Base-by-base conservation (phyloP, 2,113 vertebrate species). In the Pao palembangensis region DNA sequence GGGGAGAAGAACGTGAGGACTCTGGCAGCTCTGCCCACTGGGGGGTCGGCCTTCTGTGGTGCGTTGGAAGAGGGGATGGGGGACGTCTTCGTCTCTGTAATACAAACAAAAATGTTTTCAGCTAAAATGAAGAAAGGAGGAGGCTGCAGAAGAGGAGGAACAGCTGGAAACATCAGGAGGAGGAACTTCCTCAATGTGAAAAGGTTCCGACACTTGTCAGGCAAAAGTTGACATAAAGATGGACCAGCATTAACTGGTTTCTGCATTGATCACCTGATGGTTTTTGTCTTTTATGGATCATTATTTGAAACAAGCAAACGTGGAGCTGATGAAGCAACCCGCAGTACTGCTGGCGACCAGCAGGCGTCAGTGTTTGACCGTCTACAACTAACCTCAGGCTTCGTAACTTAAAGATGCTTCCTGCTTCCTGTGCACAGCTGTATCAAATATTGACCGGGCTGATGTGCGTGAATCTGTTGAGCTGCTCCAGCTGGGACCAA, bases 51-150 rank as follows among this genome's bases (percentile, higher is more conserved):
- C 72, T 83, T 80, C 38, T 81, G 85, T 52, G 87, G 85, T 19
- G 83, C 82, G 31, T 84, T 85, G 78, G 87, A 87, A 20, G 85
- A 85, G 2, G 85, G 85, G 5, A 86, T 82, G 66, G 87, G 84
- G 44, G 87, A 89, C 21, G 87, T 86, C 72, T 81, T 88, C 0
- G 82, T 83, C 62, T 89, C 85, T 85, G 75, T 6, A 55, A 50
- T 51, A 62, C 41, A 12, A 55, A 64, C 25, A 41, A 64, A 28
- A 69, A 61, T 71, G 77, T 38, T 12, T 38, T 38, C 34, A 38
- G 34, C 34, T 38, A 12, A 38, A 38, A 7, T 28, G 25, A 7
- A 28, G 25, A 28, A 28, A 28, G 25, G 5, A 28, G 25, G 25
- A 5, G 25, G 25, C 25, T 28, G 25, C 25, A 28, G 25, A 28